Evolutionary conservation across 2,797 vertebrate species (phyloP).

Genomic region (Molossus molossus): DNA sequence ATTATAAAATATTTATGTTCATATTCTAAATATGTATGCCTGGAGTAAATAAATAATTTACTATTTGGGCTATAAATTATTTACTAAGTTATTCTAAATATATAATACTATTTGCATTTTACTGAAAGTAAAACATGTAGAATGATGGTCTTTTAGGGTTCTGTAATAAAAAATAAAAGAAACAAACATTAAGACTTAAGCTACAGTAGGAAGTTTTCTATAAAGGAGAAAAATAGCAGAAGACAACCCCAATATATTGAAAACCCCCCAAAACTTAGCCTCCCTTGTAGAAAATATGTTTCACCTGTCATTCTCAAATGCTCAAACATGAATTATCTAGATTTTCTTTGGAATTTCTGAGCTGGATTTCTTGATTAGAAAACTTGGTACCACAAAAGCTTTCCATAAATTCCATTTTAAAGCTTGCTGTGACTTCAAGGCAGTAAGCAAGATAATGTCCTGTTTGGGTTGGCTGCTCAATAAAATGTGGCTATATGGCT

Average conservation of each 20-base stretch:
- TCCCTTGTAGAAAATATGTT: conserved; percentile 51
- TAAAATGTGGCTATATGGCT: background rate
- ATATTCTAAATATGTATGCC: conserved; percentile 82
- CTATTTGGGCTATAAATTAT: conserved; percentile 77
- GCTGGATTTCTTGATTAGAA: conserved; percentile 62
- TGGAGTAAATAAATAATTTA: conserved; percentile 85
- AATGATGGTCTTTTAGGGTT: conserved; percentile 53
- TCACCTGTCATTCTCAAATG: background rate
- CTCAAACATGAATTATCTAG: conserved; percentile 19
- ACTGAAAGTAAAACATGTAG: conserved; percentile 75
- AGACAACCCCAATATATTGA: background rate
- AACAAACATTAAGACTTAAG: background rate
- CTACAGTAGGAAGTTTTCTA: background rate
- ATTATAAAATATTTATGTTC: conserved; percentile 81
- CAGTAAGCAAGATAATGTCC: conserved; percentile 32
- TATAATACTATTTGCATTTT: conserved; percentile 83
- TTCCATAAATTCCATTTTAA: background rate
- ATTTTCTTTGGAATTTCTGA: conserved; percentile 58
- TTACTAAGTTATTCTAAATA: conserved; percentile 82
- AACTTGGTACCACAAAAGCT: background rate
- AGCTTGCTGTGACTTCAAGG: conserved; percentile 31
- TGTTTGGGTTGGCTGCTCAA: conserved; percentile 14
- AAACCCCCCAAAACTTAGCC: background rate
- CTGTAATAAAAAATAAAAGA: conserved; percentile 38
- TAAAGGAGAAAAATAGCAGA: conserved; percentile 17